Evolutionary conservation across 1,140 invertebrate genomes (phyloP).

Genomic region (Hormaphis cornu): DNA sequence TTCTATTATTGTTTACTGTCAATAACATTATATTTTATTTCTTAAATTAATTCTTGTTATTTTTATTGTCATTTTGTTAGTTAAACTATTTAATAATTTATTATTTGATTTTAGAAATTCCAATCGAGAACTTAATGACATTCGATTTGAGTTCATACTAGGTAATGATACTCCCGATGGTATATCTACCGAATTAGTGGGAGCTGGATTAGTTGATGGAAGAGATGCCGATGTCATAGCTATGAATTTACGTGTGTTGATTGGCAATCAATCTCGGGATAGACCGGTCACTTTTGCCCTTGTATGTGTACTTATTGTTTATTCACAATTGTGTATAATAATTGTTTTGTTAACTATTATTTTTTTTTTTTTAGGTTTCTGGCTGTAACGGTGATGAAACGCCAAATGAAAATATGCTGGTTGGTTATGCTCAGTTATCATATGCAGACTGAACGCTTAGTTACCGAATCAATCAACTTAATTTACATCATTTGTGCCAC

Average conservation of each 20-base stretch:
- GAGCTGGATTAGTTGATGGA: conserved; percentile 86
- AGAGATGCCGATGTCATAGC: conserved; percentile 84
- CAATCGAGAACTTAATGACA: conserved; percentile 88
- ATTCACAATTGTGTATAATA: background rate
- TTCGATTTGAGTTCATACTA: conserved; percentile 88
- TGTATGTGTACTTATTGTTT: conserved; percentile 51
- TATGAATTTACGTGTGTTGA: conserved; percentile 81
- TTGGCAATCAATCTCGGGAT: conserved; percentile 54
- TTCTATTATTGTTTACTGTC: too few relatives aligned
- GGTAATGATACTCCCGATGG: conserved; percentile 89
- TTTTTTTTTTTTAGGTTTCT: conserved; percentile 60
- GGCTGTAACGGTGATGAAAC: conserved; percentile 69
- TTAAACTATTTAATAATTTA: background rate
- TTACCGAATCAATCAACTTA: conserved; percentile 6
- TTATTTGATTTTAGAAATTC: conserved; percentile 54
- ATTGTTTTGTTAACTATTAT: background rate
- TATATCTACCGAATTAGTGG: conserved; percentile 86
- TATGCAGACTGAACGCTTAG: conserved; percentile 58
- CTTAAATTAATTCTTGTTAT: too few relatives aligned
- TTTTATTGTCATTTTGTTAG: too few relatives aligned
- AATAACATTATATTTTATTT: too few relatives aligned
- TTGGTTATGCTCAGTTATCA: conserved; percentile 94
- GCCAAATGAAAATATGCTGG: conserved; percentile 84
- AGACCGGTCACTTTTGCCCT: conserved; percentile 83
- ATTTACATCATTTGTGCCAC: conserved; percentile 14